Evolutionary conservation across 1,140 invertebrate genomes (phyloP), one percentile per base, ranked within the genome.

Genomic region (Carposina sasakii): DNA sequence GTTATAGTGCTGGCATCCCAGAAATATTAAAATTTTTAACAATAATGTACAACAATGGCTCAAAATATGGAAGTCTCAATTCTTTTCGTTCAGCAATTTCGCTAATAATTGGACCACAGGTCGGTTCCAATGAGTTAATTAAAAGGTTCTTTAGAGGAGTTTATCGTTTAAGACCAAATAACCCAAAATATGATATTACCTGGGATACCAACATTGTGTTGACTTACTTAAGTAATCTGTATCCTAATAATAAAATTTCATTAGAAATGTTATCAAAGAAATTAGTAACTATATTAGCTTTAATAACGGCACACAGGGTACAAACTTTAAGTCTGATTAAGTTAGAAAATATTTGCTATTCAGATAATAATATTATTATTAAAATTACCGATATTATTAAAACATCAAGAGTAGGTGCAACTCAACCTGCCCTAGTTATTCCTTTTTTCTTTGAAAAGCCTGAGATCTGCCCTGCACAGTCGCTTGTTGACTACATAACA

Each of bases 351-450:
- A 37, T 37, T 5, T 8, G 13, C 17, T 8, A 10, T 2, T 5
- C 4, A 4, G 16, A 15, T 19, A 17, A 3, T 19, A 3, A 37
- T 10, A 39, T 52, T 49, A 6, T 37, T 0, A 52, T 52, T 26
- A 52, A 28, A 37, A 52, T 52, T 17, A 23, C 42, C 2, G 50
- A 52, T 26, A 12, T 17, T 15, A 49, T 52, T 21, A 52, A 48
- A 24, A 52, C 50, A 12, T 48, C 50, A n/a, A 8, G 33, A 20
- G 10, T 20, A 15, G 47, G 36, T 43, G 41, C 26, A 36, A 24
- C 9, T 33, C 50, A 52, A 37, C 44, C 50, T 21, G 36, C 43
- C 16, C 39, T 39, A 23, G 16, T 13, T 39, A 26, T 47, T 20
- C 43, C 28, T 12, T 49, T 16, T 34, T 52, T 30, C 9, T 33